Percentiles rank a stretch among this genome's conserved stretches.
These are phyloP conservation scores for Xylocampa areola DNA, from an alignment of 2,888 invertebrate genomes.

Conservation along the genomic window DNA sequence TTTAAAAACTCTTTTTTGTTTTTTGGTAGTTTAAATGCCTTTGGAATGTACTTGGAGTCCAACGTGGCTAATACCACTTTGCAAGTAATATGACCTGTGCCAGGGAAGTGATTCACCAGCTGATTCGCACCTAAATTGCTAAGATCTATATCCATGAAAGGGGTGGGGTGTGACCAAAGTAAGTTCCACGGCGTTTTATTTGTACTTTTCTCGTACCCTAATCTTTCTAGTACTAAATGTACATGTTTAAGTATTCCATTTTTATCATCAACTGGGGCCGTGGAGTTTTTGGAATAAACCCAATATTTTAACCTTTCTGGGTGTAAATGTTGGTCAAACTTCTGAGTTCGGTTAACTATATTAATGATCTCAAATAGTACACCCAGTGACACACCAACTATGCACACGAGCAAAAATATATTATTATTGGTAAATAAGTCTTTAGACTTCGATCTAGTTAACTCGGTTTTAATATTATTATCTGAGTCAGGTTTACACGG, in stretches of 20 bases:
- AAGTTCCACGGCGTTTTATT: constrained; percentile 93
- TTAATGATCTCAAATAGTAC: constrained; percentile 76
- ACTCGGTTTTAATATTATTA: constrained; percentile 16
- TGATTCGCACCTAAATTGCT: constrained; percentile 92
- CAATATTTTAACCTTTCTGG: constrained; percentile 82
- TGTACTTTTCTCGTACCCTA: constrained; percentile 92
- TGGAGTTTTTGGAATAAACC: constrained; percentile 89
- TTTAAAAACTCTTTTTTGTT: constrained; percentile 92
- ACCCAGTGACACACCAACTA: constrained; percentile 76
- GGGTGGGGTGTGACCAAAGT: constrained; percentile 98
- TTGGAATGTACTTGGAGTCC: constrained; percentile 94
- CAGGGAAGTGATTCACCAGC: constrained; percentile 97
- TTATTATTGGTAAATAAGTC: constrained; percentile 61
- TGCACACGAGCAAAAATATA: constrained; percentile 76
- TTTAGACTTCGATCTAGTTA: constrained; percentile 40
- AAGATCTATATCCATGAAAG: constrained; percentile 91
- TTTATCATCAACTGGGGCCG: constrained; percentile 88
- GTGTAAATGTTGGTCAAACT: constrained; percentile 48
- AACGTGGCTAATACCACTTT: constrained; percentile 96
- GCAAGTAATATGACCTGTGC: constrained; percentile 97
- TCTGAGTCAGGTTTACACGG: constrained; percentile 34
- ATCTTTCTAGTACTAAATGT: constrained; percentile 92
- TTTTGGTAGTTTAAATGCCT: constrained; percentile 96
- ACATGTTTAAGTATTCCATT: constrained; percentile 95
- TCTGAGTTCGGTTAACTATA: constrained; percentile 66